phyloP scores from a whole-genome alignment of 2,888 invertebrate species.

The Gisinianus flammeolus region DNA sequence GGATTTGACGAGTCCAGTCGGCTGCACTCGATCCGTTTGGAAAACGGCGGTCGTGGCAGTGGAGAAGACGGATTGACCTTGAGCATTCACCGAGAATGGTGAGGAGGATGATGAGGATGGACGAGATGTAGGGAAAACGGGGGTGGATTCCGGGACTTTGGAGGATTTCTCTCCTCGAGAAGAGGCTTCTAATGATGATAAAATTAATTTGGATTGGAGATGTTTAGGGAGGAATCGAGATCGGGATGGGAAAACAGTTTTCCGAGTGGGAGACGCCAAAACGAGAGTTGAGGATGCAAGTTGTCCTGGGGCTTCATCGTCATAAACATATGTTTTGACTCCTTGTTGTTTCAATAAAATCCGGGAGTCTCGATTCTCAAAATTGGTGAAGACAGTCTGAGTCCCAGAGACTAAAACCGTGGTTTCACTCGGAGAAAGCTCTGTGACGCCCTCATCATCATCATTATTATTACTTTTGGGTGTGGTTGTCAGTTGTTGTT shows the following conservation, averaged over 20 bases:
- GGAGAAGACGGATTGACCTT: background rate
- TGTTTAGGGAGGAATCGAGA: slow-evolving; percentile 51
- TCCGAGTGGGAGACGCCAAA: slow-evolving; percentile 34
- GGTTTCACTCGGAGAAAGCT: slow-evolving; percentile 53
- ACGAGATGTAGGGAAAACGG: background rate
- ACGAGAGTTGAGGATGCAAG: slow-evolving; percentile 42
- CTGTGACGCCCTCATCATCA: slow-evolving; percentile 48
- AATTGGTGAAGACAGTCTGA: slow-evolving; percentile 50
- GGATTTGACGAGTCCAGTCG: slow-evolving; percentile 73
- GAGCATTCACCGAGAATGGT: background rate
- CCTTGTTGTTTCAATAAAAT: slow-evolving; percentile 23
- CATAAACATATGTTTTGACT: slow-evolving; percentile 11
- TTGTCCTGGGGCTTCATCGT: slow-evolving; percentile 42
- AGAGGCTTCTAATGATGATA: background rate
- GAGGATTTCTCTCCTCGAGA: background rate
- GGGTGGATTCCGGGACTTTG: background rate
- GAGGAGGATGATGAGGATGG: background rate
- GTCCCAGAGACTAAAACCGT: slow-evolving; percentile 52
- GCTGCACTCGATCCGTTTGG: slow-evolving; percentile 56
- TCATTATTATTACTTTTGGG: slow-evolving; percentile 39
- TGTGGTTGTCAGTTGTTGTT: slow-evolving; percentile 20
- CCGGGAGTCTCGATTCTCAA: slow-evolving; percentile 29
- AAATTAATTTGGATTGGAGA: slow-evolving; percentile 29
- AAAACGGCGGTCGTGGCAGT: slow-evolving; percentile 55
- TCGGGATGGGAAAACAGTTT: slow-evolving; percentile 51